Evolutionary conservation across 2,113 vertebrate species (phyloP).

Genomic region (Brachyistius frenatus): DNA sequence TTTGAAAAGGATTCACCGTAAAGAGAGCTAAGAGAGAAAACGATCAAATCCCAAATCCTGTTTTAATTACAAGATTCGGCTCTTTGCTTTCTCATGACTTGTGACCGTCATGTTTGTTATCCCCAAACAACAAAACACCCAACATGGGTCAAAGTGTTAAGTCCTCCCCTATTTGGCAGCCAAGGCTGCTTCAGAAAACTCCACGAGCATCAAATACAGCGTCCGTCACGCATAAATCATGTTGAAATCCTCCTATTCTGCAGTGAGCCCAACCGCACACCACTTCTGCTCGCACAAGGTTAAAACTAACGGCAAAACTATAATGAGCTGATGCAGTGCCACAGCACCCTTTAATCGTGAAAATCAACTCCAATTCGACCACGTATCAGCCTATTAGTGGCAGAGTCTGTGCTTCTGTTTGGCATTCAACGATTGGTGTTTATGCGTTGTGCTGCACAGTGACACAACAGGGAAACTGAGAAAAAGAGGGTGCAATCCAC

Average conservation of each 20-base stretch:
- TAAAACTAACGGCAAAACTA: slow-evolving; percentile 11
- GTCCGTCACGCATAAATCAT: slow-evolving; percentile 7
- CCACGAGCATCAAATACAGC: slow-evolving; percentile 5
- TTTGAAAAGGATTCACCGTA: slow-evolving; percentile 36
- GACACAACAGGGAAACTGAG: background rate
- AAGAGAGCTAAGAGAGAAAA: slow-evolving; percentile 29
- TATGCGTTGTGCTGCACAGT: slow-evolving; percentile 3
- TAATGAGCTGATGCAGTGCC: slow-evolving; percentile 9
- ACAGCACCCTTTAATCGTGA: background rate
- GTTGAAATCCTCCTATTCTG: slow-evolving; percentile 10
- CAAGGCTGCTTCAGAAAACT: background rate
- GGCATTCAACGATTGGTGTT: slow-evolving; percentile 13
- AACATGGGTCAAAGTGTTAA: slow-evolving; percentile 33
- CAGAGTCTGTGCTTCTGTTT: background rate
- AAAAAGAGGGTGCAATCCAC: background rate
- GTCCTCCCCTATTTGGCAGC: background rate
- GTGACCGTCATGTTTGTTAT: slow-evolving; percentile 18
- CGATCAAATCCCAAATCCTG: slow-evolving; percentile 19
- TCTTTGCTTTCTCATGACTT: slow-evolving; percentile 37
- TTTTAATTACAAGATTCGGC: slow-evolving; percentile 43
- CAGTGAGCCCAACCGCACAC: slow-evolving; percentile 17
- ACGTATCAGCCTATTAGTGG: background rate
- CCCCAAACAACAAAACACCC: slow-evolving; percentile 27
- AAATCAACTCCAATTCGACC: background rate
- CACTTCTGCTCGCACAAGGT: slow-evolving; percentile 8